Base-by-base conservation (phyloP, 2,797 vertebrate genomes). In the Argentina silus region DNA sequence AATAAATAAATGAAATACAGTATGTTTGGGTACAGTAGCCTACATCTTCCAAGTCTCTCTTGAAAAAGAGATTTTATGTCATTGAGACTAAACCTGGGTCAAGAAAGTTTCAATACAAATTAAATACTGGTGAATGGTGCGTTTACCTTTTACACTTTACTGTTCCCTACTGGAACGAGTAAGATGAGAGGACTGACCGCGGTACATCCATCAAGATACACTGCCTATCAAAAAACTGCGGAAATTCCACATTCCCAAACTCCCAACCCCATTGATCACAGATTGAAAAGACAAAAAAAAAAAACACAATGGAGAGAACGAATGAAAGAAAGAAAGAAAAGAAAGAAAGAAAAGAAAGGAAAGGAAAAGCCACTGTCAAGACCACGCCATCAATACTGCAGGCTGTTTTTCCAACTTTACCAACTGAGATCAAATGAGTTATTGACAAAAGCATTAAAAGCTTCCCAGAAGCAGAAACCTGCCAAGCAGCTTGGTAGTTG, bases 401-500 rank as follows among this genome's bases (percentile, higher is more conserved):
- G 15, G 7, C 9, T n/a, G 59, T 19, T 21, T 64, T 43, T 44
- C 17, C 27, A 21, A 53, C 27, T 64, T 53, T 51, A 61, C 19
- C 21, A 12, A 71, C 47, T 10, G 44, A 51, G 59, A 71, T 71
- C 23, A 63, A 72, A 55, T 63, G 47, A 63, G 70, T 42, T 63
- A 63, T 64, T 64, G 70, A 64, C 70, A 36, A 62, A 64, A 43
- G 17, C 23, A 62, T 72, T 36, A 64, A 62, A 63, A 72, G 70
- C 60, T 12, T 19, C 36, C 47, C 27, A 19, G 9, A n/a, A 36
- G 27, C 27, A 36, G 42, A 11, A 15, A 63, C 14, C 70, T 72
- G 60, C 70, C 60, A 63, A 51, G 47, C 36, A 12, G 60, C 48
- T 67, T 27, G 27, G 14, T 67, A 27, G 65, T 63, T 53, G 6